phyloP scores from a whole-genome alignment of 2,113 vertebrate species.

The Podarcis raffonei region DNA sequence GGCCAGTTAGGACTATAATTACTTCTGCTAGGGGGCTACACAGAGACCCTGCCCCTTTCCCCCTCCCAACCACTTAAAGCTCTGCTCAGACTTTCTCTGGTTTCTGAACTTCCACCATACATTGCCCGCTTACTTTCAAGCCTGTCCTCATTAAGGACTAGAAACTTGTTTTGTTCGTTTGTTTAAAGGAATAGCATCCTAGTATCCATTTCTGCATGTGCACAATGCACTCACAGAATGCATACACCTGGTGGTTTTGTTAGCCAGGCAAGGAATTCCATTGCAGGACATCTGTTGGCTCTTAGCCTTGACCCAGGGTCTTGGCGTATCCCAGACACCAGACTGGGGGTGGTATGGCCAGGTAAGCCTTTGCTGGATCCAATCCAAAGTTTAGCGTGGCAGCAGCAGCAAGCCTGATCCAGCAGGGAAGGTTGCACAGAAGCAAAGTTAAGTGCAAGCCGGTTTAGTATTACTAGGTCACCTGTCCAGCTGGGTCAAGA shows the following conservation, averaged over 20 bases:
- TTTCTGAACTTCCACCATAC: neutral
- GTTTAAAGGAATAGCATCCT: neutral
- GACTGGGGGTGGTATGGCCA: neutral
- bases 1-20: neutral
- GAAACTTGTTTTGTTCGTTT: neutral
- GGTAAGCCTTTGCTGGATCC: neutral
- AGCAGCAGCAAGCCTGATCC: neutral
- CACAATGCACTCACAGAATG: too few relatives aligned
- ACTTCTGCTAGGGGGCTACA: neutral
- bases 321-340: neutral
- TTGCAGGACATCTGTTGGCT: neutral
- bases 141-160: neutral
- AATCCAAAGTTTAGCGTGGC: neutral
- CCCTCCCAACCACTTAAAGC: neutral
- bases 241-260: neutral
- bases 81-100: neutral
- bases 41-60: neutral
- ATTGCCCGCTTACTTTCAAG: neutral
- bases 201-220: neutral
- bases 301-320: slow-evolving; percentile 1
- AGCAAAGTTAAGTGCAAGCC: neutral
- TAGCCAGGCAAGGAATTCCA: neutral
- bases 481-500: neutral
- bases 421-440: neutral
- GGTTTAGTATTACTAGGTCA: slow-evolving; percentile 10